These are phyloP conservation scores for Junonia oenone DNA, from an alignment of 2,888 invertebrate genomes.

Conservation along the genomic window DNA sequence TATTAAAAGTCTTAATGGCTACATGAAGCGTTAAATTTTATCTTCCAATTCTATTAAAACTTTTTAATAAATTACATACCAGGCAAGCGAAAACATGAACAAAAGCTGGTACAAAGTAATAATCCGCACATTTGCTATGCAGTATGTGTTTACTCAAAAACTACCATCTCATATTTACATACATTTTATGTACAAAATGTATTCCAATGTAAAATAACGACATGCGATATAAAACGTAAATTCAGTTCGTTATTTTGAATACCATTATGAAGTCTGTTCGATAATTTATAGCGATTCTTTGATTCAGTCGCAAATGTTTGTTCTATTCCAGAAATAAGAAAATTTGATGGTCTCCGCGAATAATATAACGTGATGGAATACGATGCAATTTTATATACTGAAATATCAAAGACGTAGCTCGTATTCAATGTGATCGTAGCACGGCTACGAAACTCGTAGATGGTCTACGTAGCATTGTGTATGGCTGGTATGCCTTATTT, in stretches of 20 bases:
- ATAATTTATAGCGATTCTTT: not conserved
- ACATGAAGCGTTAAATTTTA: no score
- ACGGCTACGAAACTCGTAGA: slow-evolving; percentile 20
- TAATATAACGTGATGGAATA: not conserved
- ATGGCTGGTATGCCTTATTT: not conserved
- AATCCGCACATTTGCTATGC: no score
- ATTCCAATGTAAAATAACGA: no score
- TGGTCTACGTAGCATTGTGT: slow-evolving; percentile 21
- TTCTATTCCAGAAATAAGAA: not conserved
- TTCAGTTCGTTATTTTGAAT: not conserved
- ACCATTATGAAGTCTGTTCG: not conserved
- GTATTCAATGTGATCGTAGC: slow-evolving; percentile 9
- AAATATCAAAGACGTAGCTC: slow-evolving; percentile 15
- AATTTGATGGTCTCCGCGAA: not conserved
- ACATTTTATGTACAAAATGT: no score
- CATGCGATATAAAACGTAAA: not conserved
- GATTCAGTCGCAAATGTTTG: not conserved
- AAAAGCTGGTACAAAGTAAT: no score
- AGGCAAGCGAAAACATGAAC: no score
- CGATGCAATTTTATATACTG: slow-evolving; percentile 11
- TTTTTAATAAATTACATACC: no score
- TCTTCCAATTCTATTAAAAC: no score
- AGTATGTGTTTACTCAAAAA: no score
- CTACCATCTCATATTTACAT: no score
- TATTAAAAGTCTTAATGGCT: no score